Conservation (phyloP, 2,888 invertebrate species). For the Pollenia labialis region DNA sequence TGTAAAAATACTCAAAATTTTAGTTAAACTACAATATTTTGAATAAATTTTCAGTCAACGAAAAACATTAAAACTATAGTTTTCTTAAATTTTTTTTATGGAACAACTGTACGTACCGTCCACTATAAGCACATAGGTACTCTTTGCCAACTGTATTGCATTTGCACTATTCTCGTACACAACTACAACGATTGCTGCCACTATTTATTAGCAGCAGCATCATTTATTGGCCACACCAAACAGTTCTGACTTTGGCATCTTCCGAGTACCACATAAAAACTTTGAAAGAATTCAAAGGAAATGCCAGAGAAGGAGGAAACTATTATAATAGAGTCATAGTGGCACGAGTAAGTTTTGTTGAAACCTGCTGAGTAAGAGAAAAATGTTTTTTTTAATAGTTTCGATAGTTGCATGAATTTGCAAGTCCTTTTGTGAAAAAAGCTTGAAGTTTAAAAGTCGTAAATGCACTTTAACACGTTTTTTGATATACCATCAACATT, state of each 20-base stretch:
- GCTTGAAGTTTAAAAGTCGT: constrained; percentile 44
- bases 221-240: constrained; percentile 30
- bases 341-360: constrained; percentile 5
- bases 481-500: constrained; percentile 36
- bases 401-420: neutral
- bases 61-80: too few relatives aligned
- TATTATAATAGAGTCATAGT: constrained; percentile 19
- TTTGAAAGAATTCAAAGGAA: constrained; percentile 9
- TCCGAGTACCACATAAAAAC: neutral
- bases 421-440: too few relatives aligned
- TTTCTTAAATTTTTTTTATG: neutral
- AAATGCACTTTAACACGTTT: constrained; percentile 70
- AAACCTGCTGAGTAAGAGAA: constrained; percentile 22
- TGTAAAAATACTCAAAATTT: too few relatives aligned
- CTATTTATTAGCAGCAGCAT: constrained; percentile 37
- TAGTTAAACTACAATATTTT: too few relatives aligned
- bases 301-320: neutral
- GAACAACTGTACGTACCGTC: neutral
- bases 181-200: neutral
- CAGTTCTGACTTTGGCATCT: neutral
- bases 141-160: neutral
- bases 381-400: neutral
- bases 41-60: too few relatives aligned
- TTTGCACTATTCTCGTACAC: neutral
- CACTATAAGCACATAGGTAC: neutral